Conservation (phyloP, 2,888 invertebrate species). For the Dryococelus australis region DNA sequence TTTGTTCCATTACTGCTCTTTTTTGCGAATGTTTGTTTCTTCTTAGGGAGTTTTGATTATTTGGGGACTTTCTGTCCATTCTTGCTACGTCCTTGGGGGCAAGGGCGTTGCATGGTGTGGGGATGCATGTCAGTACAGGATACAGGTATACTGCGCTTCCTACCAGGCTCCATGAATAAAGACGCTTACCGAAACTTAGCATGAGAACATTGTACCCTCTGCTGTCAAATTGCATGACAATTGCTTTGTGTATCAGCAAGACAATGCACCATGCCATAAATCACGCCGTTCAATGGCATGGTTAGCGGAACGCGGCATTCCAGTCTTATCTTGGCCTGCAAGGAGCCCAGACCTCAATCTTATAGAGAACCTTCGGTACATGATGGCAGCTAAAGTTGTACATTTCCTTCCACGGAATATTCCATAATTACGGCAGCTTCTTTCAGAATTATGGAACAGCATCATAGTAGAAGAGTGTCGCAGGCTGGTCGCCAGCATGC, state of each 20-base stretch:
- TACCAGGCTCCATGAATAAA: not conserved
- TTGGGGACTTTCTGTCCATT: too few relatives aligned
- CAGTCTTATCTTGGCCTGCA: not conserved
- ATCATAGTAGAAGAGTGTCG: constrained; percentile 5
- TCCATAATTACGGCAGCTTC: not conserved
- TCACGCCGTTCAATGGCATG: not conserved
- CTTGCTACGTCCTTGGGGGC: too few relatives aligned
- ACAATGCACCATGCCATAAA: not conserved
- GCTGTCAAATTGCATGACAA: not conserved
- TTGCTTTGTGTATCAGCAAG: not conserved
- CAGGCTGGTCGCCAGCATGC: not conserved
- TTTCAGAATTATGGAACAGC: not conserved
- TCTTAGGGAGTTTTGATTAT: too few relatives aligned
- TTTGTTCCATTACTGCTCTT: too few relatives aligned
- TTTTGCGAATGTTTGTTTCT: too few relatives aligned
- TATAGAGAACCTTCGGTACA: not conserved
- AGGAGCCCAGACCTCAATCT: constrained; percentile 4
- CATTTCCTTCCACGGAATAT: not conserved
- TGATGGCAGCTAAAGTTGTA: constrained; percentile 5
- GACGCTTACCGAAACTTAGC: too few relatives aligned
- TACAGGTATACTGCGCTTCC: not conserved
- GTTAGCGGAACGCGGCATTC: not conserved
- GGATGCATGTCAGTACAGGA: not conserved
- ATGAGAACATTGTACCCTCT: too few relatives aligned
- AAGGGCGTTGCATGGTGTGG: too few relatives aligned